phyloP scores from a whole-genome alignment of 2,888 invertebrate genomes.

The Agonopterix arenella region DNA sequence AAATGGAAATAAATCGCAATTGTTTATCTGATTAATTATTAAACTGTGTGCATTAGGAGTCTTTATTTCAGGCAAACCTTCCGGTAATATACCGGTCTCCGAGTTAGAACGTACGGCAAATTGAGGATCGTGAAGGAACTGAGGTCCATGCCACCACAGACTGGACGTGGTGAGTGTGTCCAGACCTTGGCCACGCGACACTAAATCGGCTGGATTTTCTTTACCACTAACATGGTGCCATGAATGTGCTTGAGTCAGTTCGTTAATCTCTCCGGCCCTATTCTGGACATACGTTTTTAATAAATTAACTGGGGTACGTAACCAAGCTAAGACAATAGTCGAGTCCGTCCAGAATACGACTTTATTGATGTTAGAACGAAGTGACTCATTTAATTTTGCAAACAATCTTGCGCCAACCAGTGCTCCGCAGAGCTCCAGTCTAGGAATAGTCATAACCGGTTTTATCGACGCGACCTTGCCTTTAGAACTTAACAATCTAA shows the following conservation, averaged over 20 bases:
- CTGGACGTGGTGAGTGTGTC: slow-evolving; percentile 6
- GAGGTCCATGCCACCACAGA: slow-evolving; percentile 19
- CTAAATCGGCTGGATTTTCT: slow-evolving; percentile 18
- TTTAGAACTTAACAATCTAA: slow-evolving; percentile 18
- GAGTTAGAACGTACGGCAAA: neutral
- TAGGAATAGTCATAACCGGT: slow-evolving; percentile 15
- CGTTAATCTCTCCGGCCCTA: slow-evolving; percentile 14
- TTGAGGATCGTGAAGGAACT: slow-evolving; percentile 8
- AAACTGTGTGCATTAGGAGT: neutral
- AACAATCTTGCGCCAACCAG: slow-evolving; percentile 14
- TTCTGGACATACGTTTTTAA: slow-evolving; percentile 15
- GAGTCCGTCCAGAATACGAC: slow-evolving; percentile 20
- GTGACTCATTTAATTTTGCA: slow-evolving; percentile 8
- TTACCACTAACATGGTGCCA: slow-evolving; percentile 18
- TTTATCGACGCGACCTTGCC: slow-evolving; percentile 19
- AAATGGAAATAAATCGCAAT: slow-evolving; percentile 5
- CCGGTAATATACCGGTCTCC: slow-evolving; percentile 1
- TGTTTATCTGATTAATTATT: slow-evolving; percentile 1
- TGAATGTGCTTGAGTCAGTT: slow-evolving; percentile 9
- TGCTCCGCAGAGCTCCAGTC: slow-evolving; percentile 22
- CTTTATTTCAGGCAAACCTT: slow-evolving; percentile 8
- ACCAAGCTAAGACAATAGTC: slow-evolving; percentile 19
- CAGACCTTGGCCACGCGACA: slow-evolving; percentile 14
- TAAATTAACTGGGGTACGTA: slow-evolving; percentile 10
- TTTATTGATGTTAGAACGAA: slow-evolving; percentile 9